phyloP scores from a whole-genome alignment of 2,797 vertebrate genomes.

The Cetoscarus ocellatus region DNA sequence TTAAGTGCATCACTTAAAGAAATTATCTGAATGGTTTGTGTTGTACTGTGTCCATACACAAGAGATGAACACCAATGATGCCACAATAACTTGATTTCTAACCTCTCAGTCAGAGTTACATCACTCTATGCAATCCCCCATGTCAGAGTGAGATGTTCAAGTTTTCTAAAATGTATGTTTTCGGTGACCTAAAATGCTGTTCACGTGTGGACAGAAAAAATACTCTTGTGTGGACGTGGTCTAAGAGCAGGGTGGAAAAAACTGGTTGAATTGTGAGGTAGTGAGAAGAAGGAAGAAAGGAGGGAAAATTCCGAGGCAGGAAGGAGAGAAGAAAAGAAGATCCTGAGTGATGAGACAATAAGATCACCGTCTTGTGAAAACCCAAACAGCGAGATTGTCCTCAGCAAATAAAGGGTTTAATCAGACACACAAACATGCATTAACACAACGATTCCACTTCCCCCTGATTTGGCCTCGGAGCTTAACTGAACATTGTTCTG shows the following conservation, averaged over 20 bases:
- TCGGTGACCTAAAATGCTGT: no score
- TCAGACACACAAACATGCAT: conserved; percentile 2
- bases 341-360: conserved; percentile 43
- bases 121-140: no score
- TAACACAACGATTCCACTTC: conserved; percentile 21
- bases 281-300: neutral
- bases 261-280: neutral
- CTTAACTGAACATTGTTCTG: conserved; percentile 16
- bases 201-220: no score
- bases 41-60: no score
- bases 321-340: conserved; percentile 11
- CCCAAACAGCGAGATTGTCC: conserved; percentile 40
- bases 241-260: neutral
- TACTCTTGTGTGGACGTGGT: no score
- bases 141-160: no score
- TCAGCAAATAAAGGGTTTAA: conserved; percentile 16
- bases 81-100: no score
- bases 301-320: neutral
- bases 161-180: no score
- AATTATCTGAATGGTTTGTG: no score
- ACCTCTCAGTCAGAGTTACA: no score
- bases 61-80: no score
- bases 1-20: no score
- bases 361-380: conserved; percentile 51
- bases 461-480: conserved; percentile 41